These are phyloP conservation scores for Metellina segmentata DNA, from an alignment of 2,888 invertebrate species.

Conservation along the genomic window DNA sequence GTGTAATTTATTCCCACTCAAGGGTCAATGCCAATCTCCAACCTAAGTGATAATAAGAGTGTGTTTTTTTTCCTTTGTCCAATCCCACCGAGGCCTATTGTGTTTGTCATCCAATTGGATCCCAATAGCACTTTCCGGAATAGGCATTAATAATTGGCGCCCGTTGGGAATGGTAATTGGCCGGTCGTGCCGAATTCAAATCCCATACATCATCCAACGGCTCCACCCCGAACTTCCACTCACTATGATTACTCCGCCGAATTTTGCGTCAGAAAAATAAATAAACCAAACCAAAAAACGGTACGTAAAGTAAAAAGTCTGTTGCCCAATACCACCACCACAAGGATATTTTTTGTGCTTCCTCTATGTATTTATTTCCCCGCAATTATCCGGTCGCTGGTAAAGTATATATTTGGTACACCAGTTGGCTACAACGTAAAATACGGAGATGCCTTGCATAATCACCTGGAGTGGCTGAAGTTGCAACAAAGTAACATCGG, in stretches of 20 bases:
- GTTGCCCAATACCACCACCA: not conserved
- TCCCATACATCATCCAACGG: conserved; percentile 60
- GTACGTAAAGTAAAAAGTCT: not conserved
- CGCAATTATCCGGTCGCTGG: conserved; percentile 30
- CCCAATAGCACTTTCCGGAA: conserved; percentile 43
- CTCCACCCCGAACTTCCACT: conserved; percentile 53
- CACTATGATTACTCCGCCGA: conserved; percentile 58
- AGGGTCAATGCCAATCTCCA: conserved; percentile 23
- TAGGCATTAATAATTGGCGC: conserved; percentile 64
- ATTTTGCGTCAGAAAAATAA: conserved; percentile 29
- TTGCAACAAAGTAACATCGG: conserved; percentile 62
- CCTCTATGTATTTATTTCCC: conserved; percentile 48
- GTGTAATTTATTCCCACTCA: conserved; percentile 13
- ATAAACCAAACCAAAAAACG: not conserved
- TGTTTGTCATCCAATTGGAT: conserved; percentile 33
- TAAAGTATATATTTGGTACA: conserved; percentile 33
- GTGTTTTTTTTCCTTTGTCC: not conserved
- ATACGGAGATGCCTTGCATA: conserved; percentile 20
- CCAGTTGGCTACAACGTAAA: conserved; percentile 28
- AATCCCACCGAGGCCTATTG: not conserved
- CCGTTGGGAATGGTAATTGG: conserved; percentile 38
- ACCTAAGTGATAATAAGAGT: not conserved
- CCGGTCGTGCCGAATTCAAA: conserved; percentile 65
- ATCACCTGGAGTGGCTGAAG: conserved; percentile 21
- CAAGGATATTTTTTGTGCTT: not conserved